Percentiles rank a stretch among this genome's conserved stretches.
Evolutionary conservation across 2,797 vertebrate genomes (phyloP).

Genomic region (Crocodylus rhombifer): DNA sequence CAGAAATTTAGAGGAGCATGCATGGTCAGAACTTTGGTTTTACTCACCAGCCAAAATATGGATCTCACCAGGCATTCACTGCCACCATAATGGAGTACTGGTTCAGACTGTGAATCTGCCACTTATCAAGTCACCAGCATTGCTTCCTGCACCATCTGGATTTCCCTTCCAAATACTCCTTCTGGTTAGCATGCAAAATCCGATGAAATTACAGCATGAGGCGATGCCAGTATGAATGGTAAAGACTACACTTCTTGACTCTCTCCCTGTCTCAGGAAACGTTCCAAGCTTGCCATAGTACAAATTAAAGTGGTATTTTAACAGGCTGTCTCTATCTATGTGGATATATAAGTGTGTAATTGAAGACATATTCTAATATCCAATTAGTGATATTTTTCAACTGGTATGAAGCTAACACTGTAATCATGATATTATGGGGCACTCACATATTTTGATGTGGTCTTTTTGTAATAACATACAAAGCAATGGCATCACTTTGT

Average conservation of each 20-base stretch:
- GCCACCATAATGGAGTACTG: accelerated
- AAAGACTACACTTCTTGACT: neutral
- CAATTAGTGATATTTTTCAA: conserved; percentile 70
- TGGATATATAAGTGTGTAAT: conserved; percentile 51
- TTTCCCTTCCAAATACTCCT: neutral
- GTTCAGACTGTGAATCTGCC: neutral
- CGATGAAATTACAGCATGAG: neutral
- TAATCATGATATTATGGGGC: conserved; percentile 67
- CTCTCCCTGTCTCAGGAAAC: conserved; percentile 8
- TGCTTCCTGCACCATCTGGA: neutral
- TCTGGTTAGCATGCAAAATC: neutral
- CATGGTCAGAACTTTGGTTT: neutral
- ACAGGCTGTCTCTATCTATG: conserved; percentile 22
- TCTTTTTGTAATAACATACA: conserved; percentile 62
- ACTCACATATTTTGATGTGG: conserved; percentile 68
- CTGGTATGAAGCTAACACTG: neutral
- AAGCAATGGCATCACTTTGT: conserved; percentile 64
- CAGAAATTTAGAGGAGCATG: neutral
- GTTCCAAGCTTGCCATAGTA: conserved; percentile 24
- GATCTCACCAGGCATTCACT: neutral
- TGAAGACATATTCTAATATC: conserved; percentile 68
- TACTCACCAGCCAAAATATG: neutral
- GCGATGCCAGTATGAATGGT: neutral
- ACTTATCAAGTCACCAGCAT: neutral
- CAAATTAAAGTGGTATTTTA: conserved; percentile 54